Evolutionary conservation across 2,113 vertebrate species (phyloP).

Genomic region (Passer montanus): DNA sequence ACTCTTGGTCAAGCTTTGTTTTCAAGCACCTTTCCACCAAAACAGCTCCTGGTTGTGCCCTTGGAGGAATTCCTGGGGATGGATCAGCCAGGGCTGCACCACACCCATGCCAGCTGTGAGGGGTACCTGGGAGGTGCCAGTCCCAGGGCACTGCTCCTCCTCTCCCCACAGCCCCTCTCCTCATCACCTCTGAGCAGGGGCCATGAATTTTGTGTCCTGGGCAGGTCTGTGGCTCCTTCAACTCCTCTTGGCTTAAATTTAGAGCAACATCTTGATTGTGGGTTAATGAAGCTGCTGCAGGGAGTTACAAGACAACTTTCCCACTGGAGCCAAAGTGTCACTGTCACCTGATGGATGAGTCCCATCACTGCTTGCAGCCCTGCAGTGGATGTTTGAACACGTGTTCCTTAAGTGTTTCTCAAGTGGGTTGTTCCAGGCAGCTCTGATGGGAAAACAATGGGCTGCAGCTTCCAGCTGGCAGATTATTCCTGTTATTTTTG

Average conservation of each 20-base stretch:
- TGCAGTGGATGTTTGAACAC: neutral
- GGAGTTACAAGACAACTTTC: neutral
- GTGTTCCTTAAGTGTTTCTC: neutral
- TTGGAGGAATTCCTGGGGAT: neutral
- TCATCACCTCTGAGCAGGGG: neutral
- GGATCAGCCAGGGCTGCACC: neutral
- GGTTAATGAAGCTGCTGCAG: neutral
- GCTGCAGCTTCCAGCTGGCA: neutral
- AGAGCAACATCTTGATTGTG: neutral
- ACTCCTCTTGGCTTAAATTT: neutral
- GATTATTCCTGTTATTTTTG: neutral
- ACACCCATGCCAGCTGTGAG: neutral
- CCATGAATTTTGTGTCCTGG: neutral
- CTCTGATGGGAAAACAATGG: neutral
- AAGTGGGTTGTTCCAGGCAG: neutral
- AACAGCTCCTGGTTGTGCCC: accelerated
- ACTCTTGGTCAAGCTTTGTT: neutral
- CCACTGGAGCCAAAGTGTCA: accelerated
- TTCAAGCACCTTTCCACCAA: neutral
- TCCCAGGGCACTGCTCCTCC: neutral
- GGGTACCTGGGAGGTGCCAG: neutral
- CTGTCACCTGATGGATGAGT: accelerated
- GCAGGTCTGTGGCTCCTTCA: no score
- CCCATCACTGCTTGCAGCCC: accelerated
- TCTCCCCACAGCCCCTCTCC: neutral